Evolutionary conservation across 2,113 vertebrate genomes (phyloP).

Genomic region (Microtus pennsylvanicus): DNA sequence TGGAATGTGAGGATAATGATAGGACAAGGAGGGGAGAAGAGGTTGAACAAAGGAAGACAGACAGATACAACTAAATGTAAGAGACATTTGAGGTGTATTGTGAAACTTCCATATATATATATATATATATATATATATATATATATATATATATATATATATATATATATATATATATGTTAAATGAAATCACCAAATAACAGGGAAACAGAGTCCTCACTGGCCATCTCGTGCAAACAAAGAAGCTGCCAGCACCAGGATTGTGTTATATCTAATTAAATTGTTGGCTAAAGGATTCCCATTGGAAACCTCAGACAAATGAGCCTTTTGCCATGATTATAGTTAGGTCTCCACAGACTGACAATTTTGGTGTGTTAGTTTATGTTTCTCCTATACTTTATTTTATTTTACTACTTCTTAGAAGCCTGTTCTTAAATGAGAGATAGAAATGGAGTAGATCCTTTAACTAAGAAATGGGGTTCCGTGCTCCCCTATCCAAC

Average conservation of each 20-base stretch:
- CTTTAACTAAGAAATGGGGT: too few relatives aligned
- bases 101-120: too few relatives aligned
- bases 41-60: background rate
- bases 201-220: rapidly evolving
- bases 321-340: background rate
- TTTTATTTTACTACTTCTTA: background rate
- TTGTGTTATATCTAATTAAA: background rate
- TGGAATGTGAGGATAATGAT: background rate
- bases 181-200: background rate
- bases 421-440: background rate
- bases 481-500: too few relatives aligned
- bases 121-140: too few relatives aligned
- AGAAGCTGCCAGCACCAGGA: background rate
- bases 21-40: background rate
- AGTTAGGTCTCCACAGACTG: background rate
- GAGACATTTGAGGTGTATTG: background rate
- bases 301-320: background rate
- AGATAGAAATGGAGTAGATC: too few relatives aligned
- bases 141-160: too few relatives aligned
- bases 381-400: background rate
- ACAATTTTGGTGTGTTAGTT: background rate
- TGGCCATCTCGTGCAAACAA: background rate
- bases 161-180: too few relatives aligned
- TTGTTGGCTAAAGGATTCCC: background rate
- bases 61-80: background rate